phyloP scores from a whole-genome alignment of 2,888 invertebrate species.

The Apeira syringaria region DNA sequence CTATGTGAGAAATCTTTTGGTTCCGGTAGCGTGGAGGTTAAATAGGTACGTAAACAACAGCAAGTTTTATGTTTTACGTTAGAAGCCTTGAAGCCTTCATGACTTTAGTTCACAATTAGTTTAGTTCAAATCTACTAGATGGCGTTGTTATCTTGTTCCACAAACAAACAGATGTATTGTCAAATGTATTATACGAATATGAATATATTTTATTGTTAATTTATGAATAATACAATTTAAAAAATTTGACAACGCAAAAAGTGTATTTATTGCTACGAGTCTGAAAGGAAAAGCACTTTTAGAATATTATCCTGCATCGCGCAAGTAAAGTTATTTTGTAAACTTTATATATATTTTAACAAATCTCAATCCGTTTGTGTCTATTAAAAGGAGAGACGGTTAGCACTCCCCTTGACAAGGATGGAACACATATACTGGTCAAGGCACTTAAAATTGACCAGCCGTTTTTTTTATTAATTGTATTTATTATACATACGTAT shows the following conservation, averaged over 20 bases:
- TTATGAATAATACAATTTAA: not conserved
- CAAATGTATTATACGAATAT: too few species aligned
- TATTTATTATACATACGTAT: too few species aligned
- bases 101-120: too few species aligned
- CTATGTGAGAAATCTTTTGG: too few species aligned
- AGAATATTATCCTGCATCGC: slow-evolving; percentile 35
- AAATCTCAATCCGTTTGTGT: slow-evolving; percentile 81
- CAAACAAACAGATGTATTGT: not conserved
- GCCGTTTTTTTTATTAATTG: slow-evolving; percentile 58
- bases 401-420: slow-evolving; percentile 99
- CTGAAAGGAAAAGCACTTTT: slow-evolving; percentile 4
- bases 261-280: not conserved
- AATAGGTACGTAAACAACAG: too few species aligned
- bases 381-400: slow-evolving; percentile 99
- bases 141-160: slow-evolving; percentile 25
- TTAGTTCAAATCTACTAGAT: slow-evolving; percentile 34
- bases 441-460: slow-evolving; percentile 55
- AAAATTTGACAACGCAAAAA: slow-evolving; percentile 11
- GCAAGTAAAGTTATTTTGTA: slow-evolving; percentile 29
- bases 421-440: slow-evolving; percentile 84
- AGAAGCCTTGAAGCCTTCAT: too few species aligned
- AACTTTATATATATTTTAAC: slow-evolving; percentile 28
- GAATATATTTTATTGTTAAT: not conserved
- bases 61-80: too few species aligned
- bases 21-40: too few species aligned